Evolutionary conservation across 2,888 invertebrate genomes (phyloP), one percentile per base, ranked within the genome.

Genomic region (Isotomurus palustris): DNA sequence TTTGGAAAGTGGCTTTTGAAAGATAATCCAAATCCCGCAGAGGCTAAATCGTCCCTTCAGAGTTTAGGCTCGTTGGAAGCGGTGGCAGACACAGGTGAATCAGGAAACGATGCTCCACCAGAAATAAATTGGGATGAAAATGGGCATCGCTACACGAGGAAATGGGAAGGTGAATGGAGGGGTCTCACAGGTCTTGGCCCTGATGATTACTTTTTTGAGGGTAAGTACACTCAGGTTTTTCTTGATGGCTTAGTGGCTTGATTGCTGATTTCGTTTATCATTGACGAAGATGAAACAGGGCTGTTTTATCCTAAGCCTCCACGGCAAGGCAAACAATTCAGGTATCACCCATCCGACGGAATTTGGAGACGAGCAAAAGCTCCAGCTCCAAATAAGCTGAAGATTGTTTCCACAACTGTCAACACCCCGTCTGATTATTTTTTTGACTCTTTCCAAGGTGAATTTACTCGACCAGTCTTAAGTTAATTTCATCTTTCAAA

Each of bases 381-480:
- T 10, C 12, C 45, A 5, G 35, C 38, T n/a, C 38, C 29, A 6
- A 19, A 27, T 27, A n/a, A 3, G 3, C 25, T 57, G 17, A 49
- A 53, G 32, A 32, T 55, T 2, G 17, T 17, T 8, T 14, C 32
- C 8, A 8, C 14, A 10, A 43, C 19, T 3, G 43, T 21, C 6
- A 24, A 43, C 12, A 24, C 43, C 14, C 43, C 43, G 10, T 8
- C 6, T 24, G 48, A 45, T 4, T 54, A 32, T 17, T 62, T 53
- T 24, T 62, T 62, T 28, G 62, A 62, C 25, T 53, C 56, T 4
- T 29, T 59, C 29, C 59, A 62, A 50, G 62, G 62, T 10, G 24
- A 6, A n/a, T n/a, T n/a, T n/a, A n/a, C n/a, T n/a, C n/a, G n/a
- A n/a, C n/a, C n/a, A n/a, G n/a, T n/a, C n/a, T n/a, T n/a, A n/a